Evolutionary conservation across 2,113 vertebrate genomes (phyloP).

Genomic region (Tamias sibiricus): DNA sequence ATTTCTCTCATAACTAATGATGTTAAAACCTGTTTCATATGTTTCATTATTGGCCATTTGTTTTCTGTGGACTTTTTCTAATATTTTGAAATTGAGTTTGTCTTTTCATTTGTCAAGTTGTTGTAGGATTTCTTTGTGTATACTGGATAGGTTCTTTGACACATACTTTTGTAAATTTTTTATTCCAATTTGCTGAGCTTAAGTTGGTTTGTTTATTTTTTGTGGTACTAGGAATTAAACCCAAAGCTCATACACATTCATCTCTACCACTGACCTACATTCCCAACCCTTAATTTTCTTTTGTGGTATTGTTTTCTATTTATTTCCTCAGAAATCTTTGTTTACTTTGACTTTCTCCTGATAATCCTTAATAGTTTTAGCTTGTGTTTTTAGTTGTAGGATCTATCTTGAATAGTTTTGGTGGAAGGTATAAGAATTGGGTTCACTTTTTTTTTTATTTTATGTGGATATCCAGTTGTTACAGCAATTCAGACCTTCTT

Average conservation of each 20-base stretch:
- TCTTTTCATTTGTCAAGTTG: conserved; percentile 17
- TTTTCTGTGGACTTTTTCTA: neutral
- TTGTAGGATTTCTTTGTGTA: neutral
- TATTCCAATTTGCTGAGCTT: conserved; percentile 16
- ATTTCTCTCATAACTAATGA: neutral
- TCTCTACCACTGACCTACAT: neutral
- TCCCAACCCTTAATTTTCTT: neutral
- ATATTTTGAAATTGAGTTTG: neutral
- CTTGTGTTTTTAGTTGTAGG: conserved; percentile 6
- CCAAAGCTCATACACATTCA: too few species aligned
- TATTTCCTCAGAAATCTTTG: conserved; percentile 19
- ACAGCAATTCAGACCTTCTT: neutral
- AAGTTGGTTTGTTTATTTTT: neutral
- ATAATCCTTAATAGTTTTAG: neutral
- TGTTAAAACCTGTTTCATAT: neutral
- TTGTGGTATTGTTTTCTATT: neutral
- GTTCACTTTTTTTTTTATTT: neutral
- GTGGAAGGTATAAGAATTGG: neutral
- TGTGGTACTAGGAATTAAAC: too few species aligned
- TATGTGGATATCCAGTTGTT: neutral
- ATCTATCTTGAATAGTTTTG: conserved; percentile 52
- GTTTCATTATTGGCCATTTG: neutral
- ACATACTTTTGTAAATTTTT: neutral
- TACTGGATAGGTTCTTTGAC: conserved; percentile 3
- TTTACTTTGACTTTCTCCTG: conserved; percentile 31